Evolutionary conservation across 2,888 invertebrate species (phyloP).

Genomic region (Sinohyriopsis cumingii): DNA sequence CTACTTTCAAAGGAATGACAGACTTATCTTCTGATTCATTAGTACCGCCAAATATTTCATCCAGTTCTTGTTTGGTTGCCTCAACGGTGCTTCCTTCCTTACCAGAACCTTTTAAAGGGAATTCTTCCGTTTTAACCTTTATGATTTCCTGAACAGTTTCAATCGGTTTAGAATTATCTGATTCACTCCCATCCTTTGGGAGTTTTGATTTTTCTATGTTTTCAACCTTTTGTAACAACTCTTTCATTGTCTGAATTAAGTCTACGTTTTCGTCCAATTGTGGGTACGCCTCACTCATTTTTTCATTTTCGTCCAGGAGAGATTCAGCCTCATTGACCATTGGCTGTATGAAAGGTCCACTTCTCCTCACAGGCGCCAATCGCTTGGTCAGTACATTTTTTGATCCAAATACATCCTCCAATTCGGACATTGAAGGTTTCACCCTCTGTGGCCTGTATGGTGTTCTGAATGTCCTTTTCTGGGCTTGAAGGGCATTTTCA

Average conservation of each 20-base stretch:
- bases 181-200: neutral
- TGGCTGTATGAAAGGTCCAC: neutral
- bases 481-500: neutral
- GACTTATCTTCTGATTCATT: neutral
- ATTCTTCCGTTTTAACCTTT: constrained; percentile 3
- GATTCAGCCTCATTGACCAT: constrained; percentile 2
- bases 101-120: too few relatives aligned
- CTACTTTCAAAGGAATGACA: too few relatives aligned
- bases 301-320: too few relatives aligned
- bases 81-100: constrained; percentile 4
- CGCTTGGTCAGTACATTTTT: constrained; percentile 30
- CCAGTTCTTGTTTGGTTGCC: constrained; percentile 8
- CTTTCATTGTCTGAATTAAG: constrained; percentile 5
- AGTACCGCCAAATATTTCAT: constrained; percentile 9
- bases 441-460: constrained; percentile 22
- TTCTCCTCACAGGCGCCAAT: constrained; percentile 17
- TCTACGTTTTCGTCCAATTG: too few relatives aligned
- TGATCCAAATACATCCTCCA: constrained; percentile 29
- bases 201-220: neutral
- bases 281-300: too few relatives aligned
- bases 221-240: constrained; percentile 13
- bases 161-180: neutral
- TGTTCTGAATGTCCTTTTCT: constrained; percentile 16
- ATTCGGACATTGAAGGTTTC: constrained; percentile 25
- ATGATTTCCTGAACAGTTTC: constrained; percentile 10